Evolutionary conservation across 2,888 invertebrate species (phyloP).

Genomic region (Oscheius sp.): DNA sequence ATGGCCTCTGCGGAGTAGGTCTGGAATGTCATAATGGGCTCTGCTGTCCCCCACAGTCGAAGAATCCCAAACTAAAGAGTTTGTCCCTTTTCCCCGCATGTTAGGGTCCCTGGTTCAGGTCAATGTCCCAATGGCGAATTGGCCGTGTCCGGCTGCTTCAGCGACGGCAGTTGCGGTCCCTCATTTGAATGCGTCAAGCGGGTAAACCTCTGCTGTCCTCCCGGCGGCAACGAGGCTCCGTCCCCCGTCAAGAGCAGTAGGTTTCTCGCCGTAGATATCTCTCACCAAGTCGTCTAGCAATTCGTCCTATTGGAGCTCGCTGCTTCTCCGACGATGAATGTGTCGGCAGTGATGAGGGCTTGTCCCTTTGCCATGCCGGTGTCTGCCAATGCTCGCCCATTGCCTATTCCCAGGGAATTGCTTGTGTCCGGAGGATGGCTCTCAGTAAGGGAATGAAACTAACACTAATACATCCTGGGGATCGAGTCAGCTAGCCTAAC

Average conservation of each 20-base stretch:
- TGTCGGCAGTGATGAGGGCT: slow-evolving; percentile 58
- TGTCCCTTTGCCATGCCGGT: slow-evolving; percentile 61
- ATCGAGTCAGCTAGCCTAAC: slow-evolving; percentile 19
- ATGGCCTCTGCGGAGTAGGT: slow-evolving; percentile 67
- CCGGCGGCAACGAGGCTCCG: slow-evolving; percentile 33
- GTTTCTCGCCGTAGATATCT: not conserved
- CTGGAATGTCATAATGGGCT: slow-evolving; percentile 60
- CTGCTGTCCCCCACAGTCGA: slow-evolving; percentile 49
- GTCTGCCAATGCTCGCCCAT: slow-evolving; percentile 64
- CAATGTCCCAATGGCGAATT: slow-evolving; percentile 60
- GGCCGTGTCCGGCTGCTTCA: slow-evolving; percentile 62
- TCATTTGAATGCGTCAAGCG: slow-evolving; percentile 56
- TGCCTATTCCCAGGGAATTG: slow-evolving; percentile 62
- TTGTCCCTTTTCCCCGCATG: slow-evolving; percentile 23
- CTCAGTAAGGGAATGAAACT: slow-evolving; percentile 29
- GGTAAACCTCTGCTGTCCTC: slow-evolving; percentile 57
- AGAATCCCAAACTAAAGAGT: slow-evolving; percentile 34
- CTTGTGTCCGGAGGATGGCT: slow-evolving; percentile 58
- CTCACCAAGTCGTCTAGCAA: slow-evolving; percentile 37
- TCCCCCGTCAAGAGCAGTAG: slow-evolving; percentile 14
- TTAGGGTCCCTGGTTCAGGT: slow-evolving; percentile 45
- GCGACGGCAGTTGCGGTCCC: slow-evolving; percentile 60
- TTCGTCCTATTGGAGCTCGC: slow-evolving; percentile 59
- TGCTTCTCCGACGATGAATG: slow-evolving; percentile 60
- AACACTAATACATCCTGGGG: not conserved